Evolutionary conservation across 30 jellyfish, hydroid and myxozoan species (phyloP), one percentile per base, ranked within the genome.

Genomic region (Rhopilema esculentum): DNA sequence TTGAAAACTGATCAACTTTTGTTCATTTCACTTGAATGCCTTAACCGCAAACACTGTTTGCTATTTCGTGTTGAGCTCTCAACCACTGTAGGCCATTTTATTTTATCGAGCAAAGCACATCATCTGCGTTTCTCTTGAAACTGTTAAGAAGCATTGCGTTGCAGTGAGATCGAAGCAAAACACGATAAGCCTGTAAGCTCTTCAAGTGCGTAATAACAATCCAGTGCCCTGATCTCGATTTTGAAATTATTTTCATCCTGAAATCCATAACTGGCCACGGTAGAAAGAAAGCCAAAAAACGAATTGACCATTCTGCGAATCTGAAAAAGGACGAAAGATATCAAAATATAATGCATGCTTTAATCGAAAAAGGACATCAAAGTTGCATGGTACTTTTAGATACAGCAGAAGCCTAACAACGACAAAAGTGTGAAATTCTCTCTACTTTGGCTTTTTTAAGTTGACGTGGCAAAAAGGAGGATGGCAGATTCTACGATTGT

Each of bases 81-180:
- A 31, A 26, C 49, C 63, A 78, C 61, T 19, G 88, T 78, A 78
- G 88, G 88, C 88, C 88, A 78, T 78, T 78, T 73, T 78, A 78
- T 78, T 78, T 63, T 78, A 78, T 78, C 77, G 88, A 25, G 79
- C 80, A 53, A 78, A 62, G 88, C 79, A 63, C 88, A 78, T 78
- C 80, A 78, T 40, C 57, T 40, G 57, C 12, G 57, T 40, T 40
- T 40, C 57, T 40, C 57, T 40, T 12, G 57, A 40, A 40, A 40
- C 57, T 40, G 57, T 40, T 40, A 40, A 40, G 57, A 40, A 40
- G 57, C 57, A 40, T 40, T 40, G 57, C 57, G 57, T 40, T 40
- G 57, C 57, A 40, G 57, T 40, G 57, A 40, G 57, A 40, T 40
- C 57, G 12, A 40, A 40, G 57, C 57, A 12, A 40, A 40, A 40